Percentiles rank a stretch among this genome's conserved stretches.
Conservation (phyloP, 1,140 invertebrate genomes). For the Eurosta solidaginis region DNA sequence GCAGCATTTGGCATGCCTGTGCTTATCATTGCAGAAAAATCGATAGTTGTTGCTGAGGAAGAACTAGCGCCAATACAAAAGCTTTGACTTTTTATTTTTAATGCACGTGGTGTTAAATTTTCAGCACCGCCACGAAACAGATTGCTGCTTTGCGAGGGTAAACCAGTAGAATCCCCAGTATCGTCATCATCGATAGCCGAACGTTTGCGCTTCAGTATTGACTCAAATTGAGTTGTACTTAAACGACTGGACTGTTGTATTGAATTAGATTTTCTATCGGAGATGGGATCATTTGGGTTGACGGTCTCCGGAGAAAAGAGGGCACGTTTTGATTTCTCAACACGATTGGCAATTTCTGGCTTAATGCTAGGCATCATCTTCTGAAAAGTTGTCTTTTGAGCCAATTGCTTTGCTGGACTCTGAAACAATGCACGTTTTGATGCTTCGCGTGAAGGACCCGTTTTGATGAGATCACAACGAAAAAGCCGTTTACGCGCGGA, state of each 20-base stretch:
- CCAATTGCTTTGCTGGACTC: slow-evolving; percentile 61
- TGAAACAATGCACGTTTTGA: slow-evolving; percentile 67
- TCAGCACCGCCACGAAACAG: slow-evolving; percentile 42
- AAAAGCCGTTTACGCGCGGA: slow-evolving; percentile 60
- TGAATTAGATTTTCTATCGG: slow-evolving; percentile 7
- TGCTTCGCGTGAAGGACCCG: slow-evolving; percentile 51
- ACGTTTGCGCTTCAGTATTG: slow-evolving; percentile 51
- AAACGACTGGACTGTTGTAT: slow-evolving; percentile 38
- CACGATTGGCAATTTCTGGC: slow-evolving; percentile 54
- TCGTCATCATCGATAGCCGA: slow-evolving; percentile 47
- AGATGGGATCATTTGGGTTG: not conserved
- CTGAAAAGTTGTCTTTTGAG: slow-evolving; percentile 45
- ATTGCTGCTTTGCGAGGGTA: slow-evolving; percentile 52
- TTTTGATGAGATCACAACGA: slow-evolving; percentile 51
- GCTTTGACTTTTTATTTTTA: slow-evolving; percentile 58
- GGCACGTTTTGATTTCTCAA: slow-evolving; percentile 63
- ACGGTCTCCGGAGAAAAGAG: slow-evolving; percentile 58
- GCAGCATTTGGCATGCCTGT: slow-evolving; percentile 8
- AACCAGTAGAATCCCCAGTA: slow-evolving; percentile 42
- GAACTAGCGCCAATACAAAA: slow-evolving; percentile 59
- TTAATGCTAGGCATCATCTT: slow-evolving; percentile 46
- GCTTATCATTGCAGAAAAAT: slow-evolving; percentile 34
- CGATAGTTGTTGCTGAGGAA: slow-evolving; percentile 37
- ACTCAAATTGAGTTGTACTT: slow-evolving; percentile 38
- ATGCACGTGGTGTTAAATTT: slow-evolving; percentile 49